Conservation (phyloP, 2,888 invertebrate species). For the Laspeyria flexula region DNA sequence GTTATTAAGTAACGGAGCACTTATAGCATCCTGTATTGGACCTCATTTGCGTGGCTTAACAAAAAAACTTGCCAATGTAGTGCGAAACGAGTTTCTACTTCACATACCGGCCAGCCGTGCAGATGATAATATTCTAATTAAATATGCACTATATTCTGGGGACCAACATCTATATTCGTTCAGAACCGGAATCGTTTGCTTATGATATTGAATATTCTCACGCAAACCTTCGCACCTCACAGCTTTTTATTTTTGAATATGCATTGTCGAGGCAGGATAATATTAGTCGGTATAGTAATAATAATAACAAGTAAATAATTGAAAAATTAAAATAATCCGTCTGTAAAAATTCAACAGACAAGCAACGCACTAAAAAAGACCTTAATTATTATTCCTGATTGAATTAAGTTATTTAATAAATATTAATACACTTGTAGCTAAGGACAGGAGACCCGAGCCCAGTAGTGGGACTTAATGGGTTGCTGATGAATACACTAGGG, state of each 20-base stretch:
- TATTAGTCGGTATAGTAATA: too few species aligned
- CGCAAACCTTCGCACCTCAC: conserved; percentile 43
- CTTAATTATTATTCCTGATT: too few species aligned
- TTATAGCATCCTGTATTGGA: conserved; percentile 5
- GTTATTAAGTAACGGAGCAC: background rate
- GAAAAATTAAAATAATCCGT: too few species aligned
- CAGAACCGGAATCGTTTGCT: conserved; percentile 60
- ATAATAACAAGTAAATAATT: too few species aligned
- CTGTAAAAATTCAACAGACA: too few species aligned
- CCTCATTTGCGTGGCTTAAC: conserved; percentile 22
- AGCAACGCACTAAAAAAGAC: too few species aligned
- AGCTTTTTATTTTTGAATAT: conserved; percentile 7
- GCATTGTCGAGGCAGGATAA: background rate
- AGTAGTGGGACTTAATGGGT: too few species aligned
- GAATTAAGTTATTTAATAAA: too few species aligned
- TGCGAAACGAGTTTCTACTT: conserved; percentile 33
- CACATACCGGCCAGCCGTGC: conserved; percentile 27
- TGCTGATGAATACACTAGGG: too few species aligned
- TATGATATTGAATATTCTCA: conserved; percentile 62
- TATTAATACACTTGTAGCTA: too few species aligned
- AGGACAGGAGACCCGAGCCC: too few species aligned
- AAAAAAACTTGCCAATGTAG: conserved; percentile 28
- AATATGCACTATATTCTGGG: conserved; percentile 43
- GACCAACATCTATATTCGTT: conserved; percentile 33
- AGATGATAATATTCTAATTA: conserved; percentile 47